Base-by-base conservation (phyloP, 1,140 invertebrate species). In the Dreissena polymorpha region DNA sequence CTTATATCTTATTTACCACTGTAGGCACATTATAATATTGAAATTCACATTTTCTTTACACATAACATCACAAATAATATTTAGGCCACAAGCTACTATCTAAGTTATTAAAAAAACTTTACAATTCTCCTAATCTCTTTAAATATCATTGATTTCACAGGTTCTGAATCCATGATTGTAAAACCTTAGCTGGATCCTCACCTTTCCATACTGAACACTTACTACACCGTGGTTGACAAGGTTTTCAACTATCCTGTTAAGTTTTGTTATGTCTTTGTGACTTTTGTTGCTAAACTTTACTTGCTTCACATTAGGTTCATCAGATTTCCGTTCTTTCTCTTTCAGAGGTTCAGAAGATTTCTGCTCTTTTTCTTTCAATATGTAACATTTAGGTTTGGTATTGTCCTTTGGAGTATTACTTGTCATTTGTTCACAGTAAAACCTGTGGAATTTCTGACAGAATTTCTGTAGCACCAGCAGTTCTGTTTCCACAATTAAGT, bases 401-500 rank as follows among this genome's bases (percentile, higher is more conserved):
- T 39, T 39, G 39, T 39, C 57, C 21, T 3, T 60, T 5, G 21
- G 10, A n/a, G 57, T 60, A n/a, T 23, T 12, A n/a, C 57, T 60
- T 60, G 57, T 53, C 1, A 60, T 12, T 23, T 78, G n/a, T 49
- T 73, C 21, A 67, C 63, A 80, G 21, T 53, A 50, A 51, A 53
- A 71, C 18, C 57, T 27, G 27, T 51, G 53, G 55, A 10, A 80
- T 10, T 23, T 27, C 3, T 50, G 57, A 29, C 69, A 80, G 53
- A 71, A 72, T 18, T 72, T 71, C 18, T 80, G 18, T 8, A 80
- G 25, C 16, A 80, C 68, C 25, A 39, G 51, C 27, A 80, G 23
- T 65, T 80, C 68, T 23, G 55, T 39, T 25, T 18, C 60, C 49
- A 23, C 64, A 10, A 80, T 18, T 65, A 71, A 80, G 50, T 72